Percentiles rank a stretch among this genome's conserved stretches.
phyloP scores from a whole-genome alignment of 2,888 invertebrate species.

The Meandrusa payeni region DNA sequence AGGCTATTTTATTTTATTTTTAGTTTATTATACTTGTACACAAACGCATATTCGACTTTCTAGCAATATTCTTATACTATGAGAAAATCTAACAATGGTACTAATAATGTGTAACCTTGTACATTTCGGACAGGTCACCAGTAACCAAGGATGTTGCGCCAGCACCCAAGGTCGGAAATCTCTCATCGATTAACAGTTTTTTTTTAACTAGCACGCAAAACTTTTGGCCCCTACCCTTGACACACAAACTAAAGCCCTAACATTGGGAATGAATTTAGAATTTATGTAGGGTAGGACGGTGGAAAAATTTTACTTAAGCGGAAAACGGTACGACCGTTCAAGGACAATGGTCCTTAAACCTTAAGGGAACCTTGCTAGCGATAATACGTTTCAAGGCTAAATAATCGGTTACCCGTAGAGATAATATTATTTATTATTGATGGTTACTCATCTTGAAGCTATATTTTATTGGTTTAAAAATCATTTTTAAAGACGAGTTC shows the following conservation, averaged over 20 bases:
- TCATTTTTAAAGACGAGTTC: too few relatives aligned
- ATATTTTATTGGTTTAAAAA: too few relatives aligned
- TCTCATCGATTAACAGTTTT: constrained; percentile 65
- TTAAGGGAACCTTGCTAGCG: constrained; percentile 9
- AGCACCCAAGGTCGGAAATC: constrained; percentile 72
- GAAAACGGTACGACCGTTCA: constrained; percentile 42
- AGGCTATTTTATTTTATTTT: too few relatives aligned
- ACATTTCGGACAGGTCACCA: constrained; percentile 58
- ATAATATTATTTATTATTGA: too few relatives aligned
- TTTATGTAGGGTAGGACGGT: constrained; percentile 60
- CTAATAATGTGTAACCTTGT: constrained; percentile 37
- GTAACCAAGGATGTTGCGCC: constrained; percentile 59
- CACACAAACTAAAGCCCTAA: constrained; percentile 58
- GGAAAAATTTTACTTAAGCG: constrained; percentile 47
- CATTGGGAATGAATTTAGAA: constrained; percentile 46
- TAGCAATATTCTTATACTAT: background rate
- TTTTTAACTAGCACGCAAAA: constrained; percentile 69
- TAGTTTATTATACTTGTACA: too few relatives aligned
- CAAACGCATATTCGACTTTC: too few relatives aligned
- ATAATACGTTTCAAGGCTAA: too few relatives aligned
- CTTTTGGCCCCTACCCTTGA: constrained; percentile 68
- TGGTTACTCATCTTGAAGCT: too few relatives aligned
- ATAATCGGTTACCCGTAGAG: too few relatives aligned
- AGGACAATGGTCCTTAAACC: constrained; percentile 31
- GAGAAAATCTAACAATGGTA: constrained; percentile 16